A percentile compares a stretch with the other conserved stretches of the same genome.
Conservation (phyloP, 2,888 invertebrate genomes). For the Oeneis ivallda region DNA sequence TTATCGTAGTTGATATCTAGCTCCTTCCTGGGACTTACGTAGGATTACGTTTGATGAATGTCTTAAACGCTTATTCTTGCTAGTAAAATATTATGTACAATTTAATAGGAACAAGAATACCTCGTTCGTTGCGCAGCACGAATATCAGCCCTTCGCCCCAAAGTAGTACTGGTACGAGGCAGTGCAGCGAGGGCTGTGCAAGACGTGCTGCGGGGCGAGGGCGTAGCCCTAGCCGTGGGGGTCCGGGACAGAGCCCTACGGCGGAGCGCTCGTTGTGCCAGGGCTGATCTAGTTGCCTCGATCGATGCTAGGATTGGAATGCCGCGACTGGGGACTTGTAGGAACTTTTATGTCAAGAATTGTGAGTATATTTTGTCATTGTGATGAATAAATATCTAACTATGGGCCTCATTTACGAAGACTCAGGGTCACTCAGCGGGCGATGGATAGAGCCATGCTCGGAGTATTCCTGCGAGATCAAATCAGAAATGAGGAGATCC, state of each 20-base stretch:
- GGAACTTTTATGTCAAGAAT: conserved; percentile 86
- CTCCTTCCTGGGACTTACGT: too few species aligned
- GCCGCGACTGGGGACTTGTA: conserved; percentile 92
- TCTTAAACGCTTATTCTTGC: too few species aligned
- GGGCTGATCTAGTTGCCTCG: conserved; percentile 92
- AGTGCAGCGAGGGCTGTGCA: conserved; percentile 93
- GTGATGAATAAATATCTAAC: not conserved
- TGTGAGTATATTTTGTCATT: conserved; percentile 36
- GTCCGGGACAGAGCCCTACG: conserved; percentile 83
- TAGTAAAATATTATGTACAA: not conserved
- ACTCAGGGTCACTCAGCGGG: too few species aligned
- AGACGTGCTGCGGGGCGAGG: conserved; percentile 87
- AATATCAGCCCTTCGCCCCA: conserved; percentile 91
- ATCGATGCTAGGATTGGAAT: conserved; percentile 93
- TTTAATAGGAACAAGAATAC: conserved; percentile 90
- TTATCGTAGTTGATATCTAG: too few species aligned
- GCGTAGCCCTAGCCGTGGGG: conserved; percentile 92
- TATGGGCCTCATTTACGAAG: too few species aligned
- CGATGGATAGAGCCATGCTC: too few species aligned
- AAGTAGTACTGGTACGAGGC: conserved; percentile 94
- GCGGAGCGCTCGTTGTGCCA: conserved; percentile 88
- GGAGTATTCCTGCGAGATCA: too few species aligned
- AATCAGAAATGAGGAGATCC: too few species aligned
- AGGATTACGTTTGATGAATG: too few species aligned
- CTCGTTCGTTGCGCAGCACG: conserved; percentile 92